These are phyloP conservation scores for Apoda limacodes DNA, from an alignment of 2,888 invertebrate species.

Conservation along the genomic window DNA sequence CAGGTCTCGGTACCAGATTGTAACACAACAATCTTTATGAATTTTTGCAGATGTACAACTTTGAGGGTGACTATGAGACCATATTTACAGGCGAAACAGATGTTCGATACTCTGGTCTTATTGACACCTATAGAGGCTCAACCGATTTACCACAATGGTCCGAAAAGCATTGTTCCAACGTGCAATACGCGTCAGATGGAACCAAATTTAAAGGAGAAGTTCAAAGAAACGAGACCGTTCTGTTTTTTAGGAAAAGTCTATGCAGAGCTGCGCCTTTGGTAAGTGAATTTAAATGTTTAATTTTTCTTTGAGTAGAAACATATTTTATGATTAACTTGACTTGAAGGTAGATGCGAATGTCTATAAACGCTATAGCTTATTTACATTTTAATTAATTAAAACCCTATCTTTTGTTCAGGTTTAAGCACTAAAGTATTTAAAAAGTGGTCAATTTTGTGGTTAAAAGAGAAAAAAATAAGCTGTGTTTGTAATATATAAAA, in stretches of 20 bases:
- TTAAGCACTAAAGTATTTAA: too few relatives aligned
- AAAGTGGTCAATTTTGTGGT: too few relatives aligned
- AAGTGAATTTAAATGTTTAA: slow-evolving; percentile 28
- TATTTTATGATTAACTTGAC: too few relatives aligned
- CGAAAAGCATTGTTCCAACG: slow-evolving; percentile 79
- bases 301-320: background rate
- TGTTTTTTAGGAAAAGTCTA: slow-evolving; percentile 87
- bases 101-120: slow-evolving; percentile 73
- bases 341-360: too few relatives aligned
- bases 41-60: slow-evolving; percentile 94
- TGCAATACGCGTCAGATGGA: slow-evolving; percentile 84
- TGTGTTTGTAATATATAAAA: too few relatives aligned
- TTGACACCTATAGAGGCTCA: slow-evolving; percentile 82
- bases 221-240: slow-evolving; percentile 73
- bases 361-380: too few relatives aligned
- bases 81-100: slow-evolving; percentile 79
- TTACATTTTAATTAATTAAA: too few relatives aligned
- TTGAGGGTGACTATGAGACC: slow-evolving; percentile 82
- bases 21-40: too few relatives aligned
- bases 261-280: slow-evolving; percentile 86
- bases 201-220: slow-evolving; percentile 84
- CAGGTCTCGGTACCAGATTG: too few relatives aligned
- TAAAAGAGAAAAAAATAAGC: too few relatives aligned
- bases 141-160: slow-evolving; percentile 82
- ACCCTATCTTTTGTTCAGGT: background rate